phyloP scores from a whole-genome alignment of 2,797 vertebrate genomes.

The Fistularia commersonii region DNA sequence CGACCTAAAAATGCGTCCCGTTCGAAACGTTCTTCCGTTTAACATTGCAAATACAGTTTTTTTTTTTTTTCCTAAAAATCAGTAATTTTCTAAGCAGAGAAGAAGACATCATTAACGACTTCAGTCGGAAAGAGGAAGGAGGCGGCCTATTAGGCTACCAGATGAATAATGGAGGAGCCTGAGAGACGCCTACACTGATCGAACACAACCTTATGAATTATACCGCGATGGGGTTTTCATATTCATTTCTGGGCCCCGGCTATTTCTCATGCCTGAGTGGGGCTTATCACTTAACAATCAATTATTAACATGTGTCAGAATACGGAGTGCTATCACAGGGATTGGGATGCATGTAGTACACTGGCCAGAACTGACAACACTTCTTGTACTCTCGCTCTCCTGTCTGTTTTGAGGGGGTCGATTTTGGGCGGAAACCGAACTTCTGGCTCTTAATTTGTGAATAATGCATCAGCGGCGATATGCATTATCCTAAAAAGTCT shows the following conservation, averaged over 20 bases:
- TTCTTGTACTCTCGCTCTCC: conserved; percentile 59
- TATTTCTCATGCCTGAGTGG: conserved; percentile 75
- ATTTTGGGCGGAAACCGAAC: conserved; percentile 58
- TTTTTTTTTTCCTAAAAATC: too few relatives aligned
- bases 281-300: conserved; percentile 80
- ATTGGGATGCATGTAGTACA: conserved; percentile 71
- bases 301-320: conserved; percentile 80
- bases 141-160: conserved; percentile 53
- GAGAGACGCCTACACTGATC: conserved; percentile 74
- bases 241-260: conserved; percentile 71
- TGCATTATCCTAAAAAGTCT: conserved; percentile 65
- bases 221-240: conserved; percentile 69
- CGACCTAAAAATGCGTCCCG: too few relatives aligned
- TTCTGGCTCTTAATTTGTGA: conserved; percentile 67
- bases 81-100: not conserved
- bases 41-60: too few relatives aligned
- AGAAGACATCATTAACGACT: conserved; percentile 43
- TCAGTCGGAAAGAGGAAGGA: conserved; percentile 38
- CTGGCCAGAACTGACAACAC: conserved; percentile 72
- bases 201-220: conserved; percentile 79
- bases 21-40: too few relatives aligned
- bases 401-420: conserved; percentile 40
- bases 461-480: conserved; percentile 64
- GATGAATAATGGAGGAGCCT: conserved; percentile 73
- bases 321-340: conserved; percentile 71